phyloP scores from a whole-genome alignment of 2,888 invertebrate genomes.

The Noctua fimbriata region DNA sequence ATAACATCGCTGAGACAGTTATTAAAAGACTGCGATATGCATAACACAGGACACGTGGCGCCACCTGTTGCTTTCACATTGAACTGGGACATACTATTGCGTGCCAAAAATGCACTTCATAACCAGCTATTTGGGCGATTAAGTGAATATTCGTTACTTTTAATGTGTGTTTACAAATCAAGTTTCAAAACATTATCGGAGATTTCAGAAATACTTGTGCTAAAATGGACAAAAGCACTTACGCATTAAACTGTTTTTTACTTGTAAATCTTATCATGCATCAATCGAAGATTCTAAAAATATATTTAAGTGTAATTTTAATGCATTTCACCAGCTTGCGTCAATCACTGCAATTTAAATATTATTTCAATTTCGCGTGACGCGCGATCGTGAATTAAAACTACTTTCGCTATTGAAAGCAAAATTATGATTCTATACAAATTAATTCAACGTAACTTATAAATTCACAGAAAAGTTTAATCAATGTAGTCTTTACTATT shows the following conservation, averaged over 20 bases:
- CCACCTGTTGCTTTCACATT: constrained; percentile 51
- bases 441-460: background rate
- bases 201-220: background rate
- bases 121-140: constrained; percentile 3
- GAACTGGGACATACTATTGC: background rate
- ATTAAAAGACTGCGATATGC: constrained; percentile 26
- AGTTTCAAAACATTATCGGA: background rate
- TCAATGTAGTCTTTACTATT: background rate
- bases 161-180: background rate
- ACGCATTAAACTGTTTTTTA: background rate
- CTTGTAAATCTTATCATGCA: background rate
- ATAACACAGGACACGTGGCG: constrained; percentile 48
- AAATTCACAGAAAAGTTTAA: background rate
- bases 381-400: background rate
- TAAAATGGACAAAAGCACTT: background rate
- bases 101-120: constrained; percentile 40
- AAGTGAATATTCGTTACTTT: background rate
- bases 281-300: background rate
- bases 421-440: background rate
- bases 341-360: background rate
- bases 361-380: background rate
- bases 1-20: constrained; percentile 19
- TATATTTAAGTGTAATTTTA: background rate
- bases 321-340: background rate
- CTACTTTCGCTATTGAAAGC: background rate